Evolutionary conservation across 1,140 invertebrate genomes (phyloP).

Genomic region (Drosophila setifemur): DNA sequence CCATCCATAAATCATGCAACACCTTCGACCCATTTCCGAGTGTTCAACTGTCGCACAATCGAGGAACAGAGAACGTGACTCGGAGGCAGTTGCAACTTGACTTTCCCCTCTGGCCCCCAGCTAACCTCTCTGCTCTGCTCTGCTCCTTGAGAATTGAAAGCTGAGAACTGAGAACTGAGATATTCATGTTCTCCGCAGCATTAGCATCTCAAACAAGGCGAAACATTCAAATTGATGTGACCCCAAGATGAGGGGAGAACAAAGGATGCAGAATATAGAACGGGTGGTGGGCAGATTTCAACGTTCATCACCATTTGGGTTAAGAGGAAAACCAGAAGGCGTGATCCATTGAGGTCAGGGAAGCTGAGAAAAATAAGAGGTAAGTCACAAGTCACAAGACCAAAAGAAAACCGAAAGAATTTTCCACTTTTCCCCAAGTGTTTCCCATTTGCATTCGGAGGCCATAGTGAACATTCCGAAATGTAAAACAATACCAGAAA

Average conservation of each 20-base stretch:
- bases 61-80: conserved; percentile 37
- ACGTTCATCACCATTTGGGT: conserved; percentile 12
- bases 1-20: conserved; percentile 42
- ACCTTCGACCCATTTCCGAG: conserved; percentile 42
- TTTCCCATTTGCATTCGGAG: conserved; percentile 52
- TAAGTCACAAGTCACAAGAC: too few species aligned
- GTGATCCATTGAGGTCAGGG: conserved; percentile 57
- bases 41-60: conserved; percentile 31
- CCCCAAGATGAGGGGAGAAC: conserved; percentile 5
- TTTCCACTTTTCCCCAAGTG: conserved; percentile 10
- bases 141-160: background rate
- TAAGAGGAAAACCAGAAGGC: conserved; percentile 16
- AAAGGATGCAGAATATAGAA: background rate
- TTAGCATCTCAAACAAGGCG: conserved; percentile 61
- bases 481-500: conserved; percentile 3
- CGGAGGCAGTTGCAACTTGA: conserved; percentile 20
- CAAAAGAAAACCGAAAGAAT: background rate
- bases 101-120: background rate
- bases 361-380: conserved; percentile 7
- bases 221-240: conserved; percentile 65
- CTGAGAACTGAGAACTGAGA: conserved; percentile 25
- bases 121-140: conserved; percentile 9
- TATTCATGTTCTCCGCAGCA: conserved; percentile 47
- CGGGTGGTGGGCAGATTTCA: background rate
- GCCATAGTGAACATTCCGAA: conserved; percentile 10